A percentile compares a stretch with the other conserved stretches of the same genome.
Conservation (phyloP, 1,140 invertebrate genomes). For the Lordiphosa clarofinis region DNA sequence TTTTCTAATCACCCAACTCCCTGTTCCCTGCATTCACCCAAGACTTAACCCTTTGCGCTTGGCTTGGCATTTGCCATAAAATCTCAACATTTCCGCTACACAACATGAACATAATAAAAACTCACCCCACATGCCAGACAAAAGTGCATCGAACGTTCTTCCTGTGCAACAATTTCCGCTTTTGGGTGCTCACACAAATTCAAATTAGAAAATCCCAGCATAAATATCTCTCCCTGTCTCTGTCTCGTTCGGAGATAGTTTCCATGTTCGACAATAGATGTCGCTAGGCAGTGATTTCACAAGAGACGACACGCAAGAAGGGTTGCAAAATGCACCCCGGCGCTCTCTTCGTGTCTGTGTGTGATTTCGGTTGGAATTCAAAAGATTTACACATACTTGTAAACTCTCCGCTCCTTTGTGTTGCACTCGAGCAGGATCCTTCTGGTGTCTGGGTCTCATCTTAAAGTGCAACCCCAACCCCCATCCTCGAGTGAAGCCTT, state of each 20-base stretch:
- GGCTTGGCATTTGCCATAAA: conserved; percentile 61
- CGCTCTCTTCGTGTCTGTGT: conserved; percentile 21
- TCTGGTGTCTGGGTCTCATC: conserved; percentile 24
- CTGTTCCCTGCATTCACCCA: conserved; percentile 16
- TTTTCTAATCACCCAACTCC: conserved; percentile 44
- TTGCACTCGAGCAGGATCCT: conserved; percentile 69
- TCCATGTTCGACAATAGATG: conserved; percentile 68
- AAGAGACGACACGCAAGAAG: too few species aligned
- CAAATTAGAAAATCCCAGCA: conserved; percentile 75
- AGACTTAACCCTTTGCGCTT: conserved; percentile 43
- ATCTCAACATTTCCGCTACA: conserved; percentile 61
- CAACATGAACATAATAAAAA: conserved; percentile 19
- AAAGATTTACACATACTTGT: conserved; percentile 78
- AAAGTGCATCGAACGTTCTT: conserved; percentile 58
- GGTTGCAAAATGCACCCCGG: conserved; percentile 71
- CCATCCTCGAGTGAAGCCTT: conserved; percentile 15
- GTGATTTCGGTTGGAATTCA: conserved; percentile 72
- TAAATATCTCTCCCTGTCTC: conserved; percentile 71
- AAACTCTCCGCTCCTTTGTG: conserved; percentile 45
- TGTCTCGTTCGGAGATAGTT: conserved; percentile 24
- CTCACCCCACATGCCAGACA: conserved; percentile 9
- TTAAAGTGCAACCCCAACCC: conserved; percentile 67
- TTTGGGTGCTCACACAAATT: conserved; percentile 69
- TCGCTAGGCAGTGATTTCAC: conserved; percentile 35
- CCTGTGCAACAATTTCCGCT: conserved; percentile 73